Evolutionary conservation across 1,140 invertebrate species (phyloP).

Genomic region (Monomorium pharaonis): DNA sequence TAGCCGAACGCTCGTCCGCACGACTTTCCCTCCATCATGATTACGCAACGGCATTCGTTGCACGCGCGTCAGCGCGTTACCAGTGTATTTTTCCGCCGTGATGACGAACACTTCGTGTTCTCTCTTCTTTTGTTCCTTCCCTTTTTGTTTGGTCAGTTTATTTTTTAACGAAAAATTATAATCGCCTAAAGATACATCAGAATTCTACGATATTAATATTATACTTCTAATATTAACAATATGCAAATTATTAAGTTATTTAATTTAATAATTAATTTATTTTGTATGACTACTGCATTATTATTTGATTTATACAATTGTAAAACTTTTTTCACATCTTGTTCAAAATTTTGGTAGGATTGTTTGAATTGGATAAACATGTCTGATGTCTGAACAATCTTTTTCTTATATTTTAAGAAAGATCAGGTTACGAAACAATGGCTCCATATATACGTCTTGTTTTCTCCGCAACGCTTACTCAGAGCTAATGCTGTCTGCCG

Average conservation of each 20-base stretch:
- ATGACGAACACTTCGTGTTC: slow-evolving; percentile 25
- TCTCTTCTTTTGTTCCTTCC: background rate
- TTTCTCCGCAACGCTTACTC: background rate
- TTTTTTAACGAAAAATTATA: slow-evolving; percentile 13
- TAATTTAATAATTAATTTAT: background rate
- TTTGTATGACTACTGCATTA: background rate
- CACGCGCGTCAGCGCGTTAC: slow-evolving; percentile 50
- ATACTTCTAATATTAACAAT: background rate
- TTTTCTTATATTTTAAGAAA: background rate
- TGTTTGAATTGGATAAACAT: background rate
- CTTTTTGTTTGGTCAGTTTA: background rate
- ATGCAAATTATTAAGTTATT: background rate
- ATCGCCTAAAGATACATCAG: background rate
- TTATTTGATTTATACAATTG: slow-evolving; percentile 2
- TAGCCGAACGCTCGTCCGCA: slow-evolving; percentile 60
- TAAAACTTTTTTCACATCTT: background rate
- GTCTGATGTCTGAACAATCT: background rate
- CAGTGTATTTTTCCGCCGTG: slow-evolving; percentile 33
- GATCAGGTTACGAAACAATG: background rate
- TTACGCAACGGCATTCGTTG: slow-evolving; percentile 71
- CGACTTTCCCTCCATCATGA: slow-evolving; percentile 64
- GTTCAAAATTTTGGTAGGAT: background rate
- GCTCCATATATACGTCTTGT: background rate
- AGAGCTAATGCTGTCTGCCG: background rate
- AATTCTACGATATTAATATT: background rate